Evolutionary conservation across 2,888 invertebrate species (phyloP).

Genomic region (Melanotus villosus): DNA sequence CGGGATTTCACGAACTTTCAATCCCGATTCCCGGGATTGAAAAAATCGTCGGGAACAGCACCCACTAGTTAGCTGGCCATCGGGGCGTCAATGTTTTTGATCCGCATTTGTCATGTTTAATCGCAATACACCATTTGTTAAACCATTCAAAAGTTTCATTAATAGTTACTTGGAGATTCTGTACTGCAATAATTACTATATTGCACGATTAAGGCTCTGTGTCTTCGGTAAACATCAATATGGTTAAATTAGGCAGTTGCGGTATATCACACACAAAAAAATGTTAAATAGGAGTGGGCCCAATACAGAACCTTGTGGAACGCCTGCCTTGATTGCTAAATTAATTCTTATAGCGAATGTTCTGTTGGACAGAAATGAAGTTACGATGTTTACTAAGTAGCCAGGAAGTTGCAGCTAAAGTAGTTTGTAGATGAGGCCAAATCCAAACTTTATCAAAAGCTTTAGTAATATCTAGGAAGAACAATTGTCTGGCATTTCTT

Average conservation of each 20-base stretch:
- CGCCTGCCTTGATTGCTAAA: constrained; percentile 4
- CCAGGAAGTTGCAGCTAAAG: neutral
- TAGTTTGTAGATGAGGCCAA: neutral
- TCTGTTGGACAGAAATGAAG: constrained; percentile 2
- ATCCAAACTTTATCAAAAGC: neutral
- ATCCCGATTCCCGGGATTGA: too few relatives aligned
- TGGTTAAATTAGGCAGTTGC: neutral
- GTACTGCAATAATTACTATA: neutral
- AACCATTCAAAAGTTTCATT: neutral
- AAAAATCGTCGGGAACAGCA: too few relatives aligned
- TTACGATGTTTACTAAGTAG: neutral
- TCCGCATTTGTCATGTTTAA: neutral
- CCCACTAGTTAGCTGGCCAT: neutral
- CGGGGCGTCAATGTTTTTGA: neutral
- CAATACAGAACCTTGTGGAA: neutral
- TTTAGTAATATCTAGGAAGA: neutral
- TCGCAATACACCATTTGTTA: constrained; percentile 5
- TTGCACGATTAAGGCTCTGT: neutral
- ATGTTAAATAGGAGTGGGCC: neutral
- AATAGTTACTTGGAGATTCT: neutral
- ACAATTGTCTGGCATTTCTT: neutral
- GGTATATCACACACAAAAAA: constrained; percentile 1
- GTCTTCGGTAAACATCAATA: neutral
- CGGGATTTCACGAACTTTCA: too few relatives aligned
- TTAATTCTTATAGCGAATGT: neutral